A percentile compares a stretch with the other conserved stretches of the same genome.
phyloP scores from a whole-genome alignment of 2,113 vertebrate species.

The Upupa epops region DNA sequence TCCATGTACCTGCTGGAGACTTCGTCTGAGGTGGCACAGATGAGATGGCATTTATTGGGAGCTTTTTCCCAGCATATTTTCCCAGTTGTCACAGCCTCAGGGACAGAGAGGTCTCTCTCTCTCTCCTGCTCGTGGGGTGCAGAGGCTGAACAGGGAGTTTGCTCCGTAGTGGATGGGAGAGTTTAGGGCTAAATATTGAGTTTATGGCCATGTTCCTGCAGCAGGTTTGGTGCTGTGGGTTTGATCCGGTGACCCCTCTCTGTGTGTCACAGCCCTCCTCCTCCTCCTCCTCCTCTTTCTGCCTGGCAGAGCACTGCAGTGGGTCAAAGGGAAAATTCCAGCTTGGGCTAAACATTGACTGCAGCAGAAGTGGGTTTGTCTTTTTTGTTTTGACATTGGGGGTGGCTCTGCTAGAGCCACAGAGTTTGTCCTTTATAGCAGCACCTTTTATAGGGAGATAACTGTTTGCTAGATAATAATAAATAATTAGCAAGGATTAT shows the following conservation, averaged over 20 bases:
- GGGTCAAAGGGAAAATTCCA: background rate
- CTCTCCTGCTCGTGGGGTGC: background rate
- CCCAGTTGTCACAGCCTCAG: accelerated
- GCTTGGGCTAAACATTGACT: background rate
- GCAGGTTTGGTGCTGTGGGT: background rate
- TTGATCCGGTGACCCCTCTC: background rate
- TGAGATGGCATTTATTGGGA: background rate
- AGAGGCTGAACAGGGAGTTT: background rate
- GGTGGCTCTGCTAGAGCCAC: background rate
- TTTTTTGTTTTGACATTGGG: background rate
- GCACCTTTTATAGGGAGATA: background rate
- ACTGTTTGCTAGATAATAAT: conserved; percentile 10
- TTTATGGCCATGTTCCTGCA: background rate
- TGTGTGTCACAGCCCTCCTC: background rate
- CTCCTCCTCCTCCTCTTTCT: background rate
- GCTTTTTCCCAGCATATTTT: conserved; percentile 16
- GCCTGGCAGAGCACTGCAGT: background rate
- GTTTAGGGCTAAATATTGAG: background rate
- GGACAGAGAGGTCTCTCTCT: background rate
- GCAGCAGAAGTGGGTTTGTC: background rate
- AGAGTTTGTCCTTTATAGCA: background rate
- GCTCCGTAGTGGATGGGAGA: background rate
- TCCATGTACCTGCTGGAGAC: background rate
- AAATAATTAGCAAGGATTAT: conserved; percentile 45
- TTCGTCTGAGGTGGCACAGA: background rate